Conservation (phyloP, 2,888 invertebrate genomes). For the Myopa testacea region DNA sequence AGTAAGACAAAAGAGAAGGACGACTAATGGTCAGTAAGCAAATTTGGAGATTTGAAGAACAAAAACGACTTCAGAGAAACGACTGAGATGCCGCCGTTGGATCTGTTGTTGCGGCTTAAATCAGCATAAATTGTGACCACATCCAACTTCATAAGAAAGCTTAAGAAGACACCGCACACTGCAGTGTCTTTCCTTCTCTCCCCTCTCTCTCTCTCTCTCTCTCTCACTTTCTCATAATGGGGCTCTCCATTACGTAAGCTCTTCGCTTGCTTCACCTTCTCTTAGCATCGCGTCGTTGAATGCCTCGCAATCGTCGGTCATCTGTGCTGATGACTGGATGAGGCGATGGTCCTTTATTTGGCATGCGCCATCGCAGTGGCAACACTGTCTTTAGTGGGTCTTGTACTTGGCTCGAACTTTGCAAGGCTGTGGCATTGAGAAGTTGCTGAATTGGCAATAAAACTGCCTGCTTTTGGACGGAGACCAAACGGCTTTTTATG, state of each 20-base stretch:
- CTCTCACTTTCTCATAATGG: neutral
- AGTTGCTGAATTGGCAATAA: neutral
- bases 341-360: conserved; percentile 18
- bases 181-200: neutral
- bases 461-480: neutral
- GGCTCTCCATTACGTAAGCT: no score
- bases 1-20: no score
- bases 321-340: conserved; percentile 10
- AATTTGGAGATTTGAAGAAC: no score
- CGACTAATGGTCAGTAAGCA: no score
- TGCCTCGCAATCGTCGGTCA: neutral
- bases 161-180: neutral
- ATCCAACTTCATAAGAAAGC: no score
- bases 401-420: neutral
- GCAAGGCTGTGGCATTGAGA: neutral
- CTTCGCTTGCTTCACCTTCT: no score
- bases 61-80: no score
- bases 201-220: no score
- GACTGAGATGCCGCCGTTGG: no score
- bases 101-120: neutral
- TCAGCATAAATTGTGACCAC: no score
- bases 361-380: conserved; percentile 6
- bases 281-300: neutral
- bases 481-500: neutral
- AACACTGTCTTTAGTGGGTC: neutral